phyloP scores from a whole-genome alignment of 2,888 invertebrate species.

The Cerastis rubricosa region DNA sequence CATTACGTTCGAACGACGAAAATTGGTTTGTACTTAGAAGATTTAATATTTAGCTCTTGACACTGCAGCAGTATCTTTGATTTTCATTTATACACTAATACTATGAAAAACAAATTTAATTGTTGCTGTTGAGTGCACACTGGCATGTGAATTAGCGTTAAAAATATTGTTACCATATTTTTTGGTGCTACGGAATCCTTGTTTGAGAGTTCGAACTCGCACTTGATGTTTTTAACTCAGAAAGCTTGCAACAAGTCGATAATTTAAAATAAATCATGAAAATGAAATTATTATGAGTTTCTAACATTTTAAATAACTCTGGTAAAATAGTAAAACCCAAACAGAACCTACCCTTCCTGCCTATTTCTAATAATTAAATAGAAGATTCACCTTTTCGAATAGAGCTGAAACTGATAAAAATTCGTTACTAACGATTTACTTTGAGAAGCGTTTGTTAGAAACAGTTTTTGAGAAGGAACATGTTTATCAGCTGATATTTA shows the following conservation, averaged over 20 bases:
- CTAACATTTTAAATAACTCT: not conserved
- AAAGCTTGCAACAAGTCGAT: not conserved
- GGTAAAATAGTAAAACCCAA: not conserved
- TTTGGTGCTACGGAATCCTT: not conserved
- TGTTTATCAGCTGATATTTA: not conserved
- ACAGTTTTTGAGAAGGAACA: not conserved
- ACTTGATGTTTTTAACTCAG: not conserved
- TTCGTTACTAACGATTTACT: no score
- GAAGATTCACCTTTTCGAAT: not conserved
- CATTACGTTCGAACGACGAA: no score
- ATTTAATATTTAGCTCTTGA: no score
- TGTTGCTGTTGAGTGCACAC: no score
- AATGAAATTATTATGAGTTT: not conserved
- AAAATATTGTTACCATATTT: not conserved
- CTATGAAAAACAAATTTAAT: no score
- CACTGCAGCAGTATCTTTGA: no score
- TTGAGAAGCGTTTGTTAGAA: not conserved
- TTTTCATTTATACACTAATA: no score
- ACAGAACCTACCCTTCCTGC: not conserved
- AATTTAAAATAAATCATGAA: not conserved
- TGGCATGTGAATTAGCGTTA: not conserved
- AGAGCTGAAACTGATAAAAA: not conserved
- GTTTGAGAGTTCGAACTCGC: not conserved
- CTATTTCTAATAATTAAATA: constrained; percentile 1
- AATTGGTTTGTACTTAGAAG: no score